These are phyloP conservation scores for Lerista edwardsae DNA, from an alignment of 2,797 vertebrate species.

Conservation along the genomic window DNA sequence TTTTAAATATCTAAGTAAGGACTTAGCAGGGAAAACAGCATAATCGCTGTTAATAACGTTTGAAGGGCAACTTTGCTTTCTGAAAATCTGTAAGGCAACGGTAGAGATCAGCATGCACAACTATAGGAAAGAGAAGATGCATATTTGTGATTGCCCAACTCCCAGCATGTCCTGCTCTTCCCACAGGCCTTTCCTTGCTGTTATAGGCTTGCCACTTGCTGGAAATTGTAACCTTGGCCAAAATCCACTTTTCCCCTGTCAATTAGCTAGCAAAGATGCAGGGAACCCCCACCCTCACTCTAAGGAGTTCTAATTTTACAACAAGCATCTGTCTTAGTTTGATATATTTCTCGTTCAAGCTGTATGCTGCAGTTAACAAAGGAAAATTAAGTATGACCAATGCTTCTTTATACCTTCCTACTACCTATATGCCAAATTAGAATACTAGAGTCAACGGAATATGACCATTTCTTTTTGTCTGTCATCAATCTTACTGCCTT, in stretches of 20 bases:
- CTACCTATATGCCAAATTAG: not conserved
- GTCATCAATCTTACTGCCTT: not conserved
- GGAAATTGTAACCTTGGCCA: not conserved
- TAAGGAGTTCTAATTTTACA: not conserved
- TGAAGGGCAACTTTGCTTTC: conserved; percentile 15
- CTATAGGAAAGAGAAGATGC: not conserved
- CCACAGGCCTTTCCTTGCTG: not conserved
- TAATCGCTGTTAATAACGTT: conserved; percentile 1
- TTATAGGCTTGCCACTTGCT: not conserved
- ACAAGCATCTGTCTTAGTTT: not conserved
- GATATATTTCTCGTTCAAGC: not conserved
- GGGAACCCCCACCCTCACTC: not conserved
- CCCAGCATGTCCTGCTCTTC: not conserved
- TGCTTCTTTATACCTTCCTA: not conserved
- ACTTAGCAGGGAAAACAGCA: conserved; percentile 41
- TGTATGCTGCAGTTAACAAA: not conserved
- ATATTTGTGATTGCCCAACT: not conserved
- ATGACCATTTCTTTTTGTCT: not conserved
- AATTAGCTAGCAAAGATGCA: not conserved
- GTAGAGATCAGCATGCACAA: conserved; percentile 7
- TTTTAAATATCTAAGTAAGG: conserved; percentile 37
- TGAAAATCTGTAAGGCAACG: conserved; percentile 30
- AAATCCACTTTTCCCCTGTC: not conserved
- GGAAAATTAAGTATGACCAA: not conserved
- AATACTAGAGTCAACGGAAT: not conserved